A percentile compares a stretch with the other conserved stretches of the same genome.
Conservation (phyloP, 2,113 vertebrate genomes). For the Cochlearius cochlearius region DNA sequence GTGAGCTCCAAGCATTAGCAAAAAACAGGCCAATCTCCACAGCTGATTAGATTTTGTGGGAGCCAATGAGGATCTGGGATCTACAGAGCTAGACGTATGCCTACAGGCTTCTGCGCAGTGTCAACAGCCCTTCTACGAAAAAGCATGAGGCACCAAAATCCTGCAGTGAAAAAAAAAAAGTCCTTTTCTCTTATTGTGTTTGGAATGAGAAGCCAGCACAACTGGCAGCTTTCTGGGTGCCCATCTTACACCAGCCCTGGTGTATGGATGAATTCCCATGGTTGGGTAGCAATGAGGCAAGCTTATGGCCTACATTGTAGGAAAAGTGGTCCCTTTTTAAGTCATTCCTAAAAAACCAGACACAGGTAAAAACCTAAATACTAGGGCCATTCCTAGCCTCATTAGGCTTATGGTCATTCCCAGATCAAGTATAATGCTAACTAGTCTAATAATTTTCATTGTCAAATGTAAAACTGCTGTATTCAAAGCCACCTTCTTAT, state of each 20-base stretch:
- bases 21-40: background rate
- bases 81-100: background rate
- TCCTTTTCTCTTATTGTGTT: background rate
- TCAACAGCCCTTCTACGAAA: background rate
- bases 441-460: background rate
- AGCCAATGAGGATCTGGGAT: background rate
- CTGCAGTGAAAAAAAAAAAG: background rate
- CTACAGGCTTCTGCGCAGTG: background rate
- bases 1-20: background rate
- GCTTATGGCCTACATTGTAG: accelerated
- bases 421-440: background rate
- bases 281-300: background rate
- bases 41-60: background rate
- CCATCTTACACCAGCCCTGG: background rate
- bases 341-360: background rate
- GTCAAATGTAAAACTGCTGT: background rate
- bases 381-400: background rate
- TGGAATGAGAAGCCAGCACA: background rate
- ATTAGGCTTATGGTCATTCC: background rate
- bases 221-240: background rate
- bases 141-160: background rate
- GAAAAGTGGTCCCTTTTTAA: background rate
- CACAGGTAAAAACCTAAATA: background rate
- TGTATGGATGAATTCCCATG: background rate
- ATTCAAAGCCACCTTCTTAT: background rate